phyloP scores from a whole-genome alignment of 2,113 vertebrate genomes.

The Oriolus oriolus region DNA sequence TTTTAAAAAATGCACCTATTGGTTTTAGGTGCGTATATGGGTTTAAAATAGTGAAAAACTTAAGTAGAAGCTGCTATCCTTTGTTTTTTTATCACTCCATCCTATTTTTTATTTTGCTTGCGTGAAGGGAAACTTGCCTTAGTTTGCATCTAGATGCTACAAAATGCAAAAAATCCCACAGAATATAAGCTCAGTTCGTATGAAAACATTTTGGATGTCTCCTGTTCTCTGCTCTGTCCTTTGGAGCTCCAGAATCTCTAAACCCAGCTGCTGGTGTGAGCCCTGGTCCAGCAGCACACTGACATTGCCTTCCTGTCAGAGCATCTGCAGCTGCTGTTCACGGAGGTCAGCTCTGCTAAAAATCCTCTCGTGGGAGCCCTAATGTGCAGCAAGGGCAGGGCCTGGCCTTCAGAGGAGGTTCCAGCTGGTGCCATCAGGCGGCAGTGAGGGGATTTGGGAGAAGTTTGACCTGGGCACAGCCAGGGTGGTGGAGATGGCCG shows the following conservation, averaged over 20 bases:
- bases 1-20: neutral
- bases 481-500: accelerated
- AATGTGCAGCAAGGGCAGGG: accelerated
- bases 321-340: neutral
- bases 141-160: neutral
- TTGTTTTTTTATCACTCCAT: neutral
- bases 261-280: neutral
- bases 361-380: neutral
- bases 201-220: neutral
- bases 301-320: neutral
- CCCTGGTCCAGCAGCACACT: neutral
- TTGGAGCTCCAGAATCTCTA: neutral
- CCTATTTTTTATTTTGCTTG: neutral
- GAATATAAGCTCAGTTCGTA: neutral
- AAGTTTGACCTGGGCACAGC: neutral
- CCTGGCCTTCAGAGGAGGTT: neutral
- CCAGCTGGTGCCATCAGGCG: accelerated
- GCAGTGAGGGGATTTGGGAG: neutral
- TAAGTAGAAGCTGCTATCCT: neutral
- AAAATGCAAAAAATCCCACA: neutral
- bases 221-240: neutral
- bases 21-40: neutral
- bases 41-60: neutral
- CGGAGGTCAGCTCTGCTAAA: neutral
- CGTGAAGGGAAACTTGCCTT: neutral